A percentile compares a stretch with the other conserved stretches of the same genome.
Conservation (phyloP, 2,888 invertebrate species). For the Atethmia centrago region DNA sequence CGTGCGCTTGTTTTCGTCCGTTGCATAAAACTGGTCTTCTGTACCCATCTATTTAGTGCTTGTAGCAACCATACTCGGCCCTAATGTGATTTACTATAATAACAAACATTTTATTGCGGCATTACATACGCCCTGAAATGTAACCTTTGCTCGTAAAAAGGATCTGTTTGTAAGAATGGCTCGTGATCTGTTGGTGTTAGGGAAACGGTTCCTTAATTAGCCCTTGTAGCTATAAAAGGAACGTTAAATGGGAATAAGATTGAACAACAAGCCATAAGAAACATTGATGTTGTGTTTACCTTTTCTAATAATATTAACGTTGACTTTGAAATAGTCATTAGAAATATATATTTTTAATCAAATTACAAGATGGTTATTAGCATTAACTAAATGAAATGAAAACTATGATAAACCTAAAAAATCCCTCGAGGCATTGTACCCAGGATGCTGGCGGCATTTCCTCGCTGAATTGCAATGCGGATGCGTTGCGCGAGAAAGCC, state of each 20-base stretch:
- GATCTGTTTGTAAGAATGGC: constrained; percentile 59
- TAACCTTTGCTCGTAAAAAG: constrained; percentile 64
- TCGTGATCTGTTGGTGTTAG: constrained; percentile 58
- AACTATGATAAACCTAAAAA: too few relatives aligned
- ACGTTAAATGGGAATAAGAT: constrained; percentile 49
- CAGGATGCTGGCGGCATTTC: too few relatives aligned
- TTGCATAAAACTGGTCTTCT: constrained; percentile 3
- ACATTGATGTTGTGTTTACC: constrained; percentile 16
- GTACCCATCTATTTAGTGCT: background rate
- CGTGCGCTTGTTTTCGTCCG: background rate
- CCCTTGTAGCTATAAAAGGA: constrained; percentile 61
- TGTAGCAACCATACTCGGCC: constrained; percentile 67
- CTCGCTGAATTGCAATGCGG: too few relatives aligned
- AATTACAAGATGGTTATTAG: too few relatives aligned
- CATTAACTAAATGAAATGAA: too few relatives aligned
- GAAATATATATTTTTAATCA: too few relatives aligned
- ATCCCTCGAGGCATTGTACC: too few relatives aligned
- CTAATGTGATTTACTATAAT: constrained; percentile 80
- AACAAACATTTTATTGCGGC: constrained; percentile 82
- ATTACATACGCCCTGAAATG: constrained; percentile 74
- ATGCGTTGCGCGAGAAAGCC: too few relatives aligned
- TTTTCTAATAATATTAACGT: constrained; percentile 1
- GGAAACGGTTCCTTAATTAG: constrained; percentile 67
- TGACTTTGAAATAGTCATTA: constrained; percentile 15
- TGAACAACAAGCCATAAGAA: constrained; percentile 53